Conservation (phyloP, 2,888 invertebrate species). For the Tryphoninae sp. region DNA sequence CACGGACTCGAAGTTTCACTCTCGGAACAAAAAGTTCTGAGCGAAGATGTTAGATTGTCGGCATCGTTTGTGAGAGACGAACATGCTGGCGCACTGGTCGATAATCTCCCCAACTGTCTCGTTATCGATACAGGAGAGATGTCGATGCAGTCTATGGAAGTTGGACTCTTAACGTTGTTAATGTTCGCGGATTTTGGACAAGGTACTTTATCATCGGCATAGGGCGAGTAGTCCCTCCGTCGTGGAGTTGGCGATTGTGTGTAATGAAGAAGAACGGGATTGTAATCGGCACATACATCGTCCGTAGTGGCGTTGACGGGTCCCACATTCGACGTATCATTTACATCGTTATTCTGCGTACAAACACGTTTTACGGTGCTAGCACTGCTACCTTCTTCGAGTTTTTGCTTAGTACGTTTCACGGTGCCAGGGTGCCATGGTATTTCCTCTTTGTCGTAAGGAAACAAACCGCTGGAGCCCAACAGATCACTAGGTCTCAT, state of each 20-base stretch:
- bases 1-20: slow-evolving; percentile 80
- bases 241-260: slow-evolving; percentile 76
- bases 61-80: slow-evolving; percentile 80
- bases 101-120: slow-evolving; percentile 79
- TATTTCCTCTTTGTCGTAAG: slow-evolving; percentile 85
- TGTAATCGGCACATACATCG: slow-evolving; percentile 75
- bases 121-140: slow-evolving; percentile 59
- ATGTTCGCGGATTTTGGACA: slow-evolving; percentile 38
- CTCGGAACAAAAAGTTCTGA: slow-evolving; percentile 78
- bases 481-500: slow-evolving; percentile 81
- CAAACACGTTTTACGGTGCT: slow-evolving; percentile 78
- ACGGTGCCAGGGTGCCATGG: slow-evolving; percentile 88
- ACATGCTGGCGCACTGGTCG: slow-evolving; percentile 78
- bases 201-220: slow-evolving; percentile 44
- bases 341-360: slow-evolving; percentile 74
- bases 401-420: slow-evolving; percentile 86
- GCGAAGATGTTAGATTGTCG: slow-evolving; percentile 73
- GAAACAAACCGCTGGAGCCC: slow-evolving; percentile 82
- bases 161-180: slow-evolving; percentile 29
- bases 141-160: slow-evolving; percentile 61
- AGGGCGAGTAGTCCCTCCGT: slow-evolving; percentile 72
- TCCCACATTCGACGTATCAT: slow-evolving; percentile 66
- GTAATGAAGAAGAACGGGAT: slow-evolving; percentile 78
- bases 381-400: slow-evolving; percentile 84
- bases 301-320: slow-evolving; percentile 69